These are phyloP conservation scores for Psittacula echo DNA, from an alignment of 2,797 vertebrate species.

Conservation along the genomic window DNA sequence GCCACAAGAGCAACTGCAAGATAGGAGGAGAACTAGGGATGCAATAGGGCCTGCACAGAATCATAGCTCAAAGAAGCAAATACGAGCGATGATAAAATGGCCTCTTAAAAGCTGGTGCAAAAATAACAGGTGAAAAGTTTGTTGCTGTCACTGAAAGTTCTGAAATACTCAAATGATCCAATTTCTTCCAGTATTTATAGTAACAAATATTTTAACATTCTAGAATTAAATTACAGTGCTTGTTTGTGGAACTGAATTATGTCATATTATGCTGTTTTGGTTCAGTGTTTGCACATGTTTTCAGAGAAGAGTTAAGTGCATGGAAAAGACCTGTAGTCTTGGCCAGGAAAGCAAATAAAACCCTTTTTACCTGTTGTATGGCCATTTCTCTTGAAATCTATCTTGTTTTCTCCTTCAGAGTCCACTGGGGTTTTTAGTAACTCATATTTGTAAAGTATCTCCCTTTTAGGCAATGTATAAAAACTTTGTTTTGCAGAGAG, in stretches of 20 bases:
- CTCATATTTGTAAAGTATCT: not conserved
- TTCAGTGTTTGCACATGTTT: not conserved
- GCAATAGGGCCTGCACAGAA: not conserved
- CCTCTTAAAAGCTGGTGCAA: not conserved
- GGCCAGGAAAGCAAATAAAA: not conserved
- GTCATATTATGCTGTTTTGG: not conserved
- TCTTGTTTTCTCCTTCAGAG: not conserved
- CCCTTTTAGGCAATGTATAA: not conserved
- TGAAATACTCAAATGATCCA: not conserved
- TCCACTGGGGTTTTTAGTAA: not conserved
- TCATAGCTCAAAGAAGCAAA: not conserved
- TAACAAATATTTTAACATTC: not conserved
- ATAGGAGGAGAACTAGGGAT: not conserved
- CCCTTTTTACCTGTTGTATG: not conserved
- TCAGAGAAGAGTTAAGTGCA: accelerated
- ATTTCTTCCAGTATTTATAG: not conserved
- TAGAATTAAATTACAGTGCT: not conserved
- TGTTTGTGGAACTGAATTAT: not conserved
- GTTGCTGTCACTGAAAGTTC: not conserved
- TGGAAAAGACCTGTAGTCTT: not conserved
- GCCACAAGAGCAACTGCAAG: accelerated
- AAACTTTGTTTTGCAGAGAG: not conserved
- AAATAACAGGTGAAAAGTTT: not conserved
- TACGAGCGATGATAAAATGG: not conserved
- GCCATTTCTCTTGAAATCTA: not conserved